These are phyloP conservation scores for Mohoua ochrocephala DNA, from an alignment of 2,113 vertebrate genomes.

Conservation along the genomic window DNA sequence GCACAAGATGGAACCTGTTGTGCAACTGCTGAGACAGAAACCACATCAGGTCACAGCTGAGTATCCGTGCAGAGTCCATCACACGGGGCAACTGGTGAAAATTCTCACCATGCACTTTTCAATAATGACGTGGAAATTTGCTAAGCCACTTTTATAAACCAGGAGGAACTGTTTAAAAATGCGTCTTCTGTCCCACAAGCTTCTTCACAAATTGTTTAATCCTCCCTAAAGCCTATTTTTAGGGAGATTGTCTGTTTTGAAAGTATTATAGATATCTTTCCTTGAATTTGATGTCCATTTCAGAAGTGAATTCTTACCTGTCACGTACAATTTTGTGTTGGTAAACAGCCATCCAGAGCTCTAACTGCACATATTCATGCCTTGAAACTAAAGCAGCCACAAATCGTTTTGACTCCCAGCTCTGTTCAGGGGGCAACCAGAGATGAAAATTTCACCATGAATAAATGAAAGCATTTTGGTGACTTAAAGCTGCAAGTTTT, in stretches of 20 bases:
- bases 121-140: background rate
- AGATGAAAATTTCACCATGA: background rate
- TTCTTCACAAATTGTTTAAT: background rate
- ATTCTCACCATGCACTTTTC: background rate
- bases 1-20: background rate
- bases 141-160: background rate
- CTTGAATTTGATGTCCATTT: background rate
- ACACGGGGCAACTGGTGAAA: background rate
- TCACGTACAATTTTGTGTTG: background rate
- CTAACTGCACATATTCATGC: background rate
- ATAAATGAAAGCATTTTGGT: background rate
- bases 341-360: background rate
- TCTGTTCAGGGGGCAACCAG: background rate
- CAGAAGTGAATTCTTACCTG: background rate
- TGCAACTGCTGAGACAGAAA: background rate
- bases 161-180: background rate
- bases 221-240: background rate
- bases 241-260: background rate
- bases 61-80: rapidly evolving
- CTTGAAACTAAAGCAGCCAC: background rate
- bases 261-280: background rate
- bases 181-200: background rate
- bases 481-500: background rate
- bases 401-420: background rate
- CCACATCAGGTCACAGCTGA: background rate